phyloP scores from a whole-genome alignment of 64 coral and sea anemone species.

The Cladopsammia gracilis region DNA sequence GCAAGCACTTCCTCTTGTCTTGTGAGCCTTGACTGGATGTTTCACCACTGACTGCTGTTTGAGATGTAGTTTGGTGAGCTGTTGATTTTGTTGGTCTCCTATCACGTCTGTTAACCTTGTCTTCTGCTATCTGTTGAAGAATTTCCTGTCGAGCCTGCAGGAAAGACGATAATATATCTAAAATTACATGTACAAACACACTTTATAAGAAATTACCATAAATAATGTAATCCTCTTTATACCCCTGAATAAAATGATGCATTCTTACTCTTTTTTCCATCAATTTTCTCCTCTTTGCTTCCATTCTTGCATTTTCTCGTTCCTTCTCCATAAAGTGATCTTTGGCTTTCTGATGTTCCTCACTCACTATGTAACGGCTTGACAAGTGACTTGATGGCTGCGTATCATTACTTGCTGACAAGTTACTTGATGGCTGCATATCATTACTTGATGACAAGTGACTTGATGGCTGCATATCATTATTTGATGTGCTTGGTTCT shows the following conservation, averaged over 20 bases:
- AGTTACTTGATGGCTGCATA: background rate
- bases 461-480: background rate
- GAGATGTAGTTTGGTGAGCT: background rate
- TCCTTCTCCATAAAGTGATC: slow-evolving; percentile 72
- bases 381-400: slow-evolving; percentile 2
- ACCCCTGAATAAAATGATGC: background rate
- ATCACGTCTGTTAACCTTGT: background rate
- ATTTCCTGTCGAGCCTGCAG: slow-evolving; percentile 19
- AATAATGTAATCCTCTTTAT: no score
- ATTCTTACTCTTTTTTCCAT: slow-evolving; percentile 65
- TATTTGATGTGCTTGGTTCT: background rate
- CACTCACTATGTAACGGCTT: slow-evolving; percentile 54
- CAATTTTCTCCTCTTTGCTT: slow-evolving; percentile 74
- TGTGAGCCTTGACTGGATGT: background rate
- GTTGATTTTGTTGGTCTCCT: background rate
- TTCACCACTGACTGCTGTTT: background rate
- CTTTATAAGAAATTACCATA: no score
- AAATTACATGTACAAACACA: background rate
- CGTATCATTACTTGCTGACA: background rate
- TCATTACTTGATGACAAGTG: slow-evolving; percentile 1
- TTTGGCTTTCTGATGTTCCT: slow-evolving; percentile 62
- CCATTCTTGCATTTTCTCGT: slow-evolving; percentile 61
- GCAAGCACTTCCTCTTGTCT: background rate
- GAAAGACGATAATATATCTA: background rate
- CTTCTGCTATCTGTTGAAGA: slow-evolving; percentile 68